These are phyloP conservation scores for Cygnus buccinator DNA, from an alignment of 2,113 vertebrate species.

Conservation along the genomic window DNA sequence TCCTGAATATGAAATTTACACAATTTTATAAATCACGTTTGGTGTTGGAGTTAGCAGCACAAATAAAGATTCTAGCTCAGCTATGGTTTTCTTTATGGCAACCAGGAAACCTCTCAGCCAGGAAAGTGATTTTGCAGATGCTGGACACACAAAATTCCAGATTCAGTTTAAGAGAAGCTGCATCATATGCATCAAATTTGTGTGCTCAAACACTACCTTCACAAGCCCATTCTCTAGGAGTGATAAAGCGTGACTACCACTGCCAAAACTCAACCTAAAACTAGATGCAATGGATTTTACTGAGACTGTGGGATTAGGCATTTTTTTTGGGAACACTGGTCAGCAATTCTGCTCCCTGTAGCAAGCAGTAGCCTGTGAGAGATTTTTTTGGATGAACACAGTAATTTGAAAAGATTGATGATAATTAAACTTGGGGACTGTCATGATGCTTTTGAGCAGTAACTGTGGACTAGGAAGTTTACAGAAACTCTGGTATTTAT, in stretches of 20 bases:
- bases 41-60: neutral
- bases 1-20: neutral
- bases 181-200: rapidly evolving
- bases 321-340: neutral
- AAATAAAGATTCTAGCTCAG: neutral
- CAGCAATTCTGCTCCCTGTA: neutral
- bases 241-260: neutral
- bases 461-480: neutral
- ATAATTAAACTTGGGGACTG: neutral
- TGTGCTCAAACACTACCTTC: neutral
- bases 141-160: neutral
- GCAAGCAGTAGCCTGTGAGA: neutral
- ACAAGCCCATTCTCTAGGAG: neutral
- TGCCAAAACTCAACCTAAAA: neutral
- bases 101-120: neutral
- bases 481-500: neutral
- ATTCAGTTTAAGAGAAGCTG: neutral
- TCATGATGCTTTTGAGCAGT: neutral
- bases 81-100: neutral
- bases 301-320: neutral
- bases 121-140: neutral
- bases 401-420: neutral
- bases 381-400: neutral
- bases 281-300: neutral
- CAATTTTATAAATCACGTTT: neutral